Evolutionary conservation across 1,140 invertebrate genomes (phyloP).

Genomic region (Rhyacophila brunnea): DNA sequence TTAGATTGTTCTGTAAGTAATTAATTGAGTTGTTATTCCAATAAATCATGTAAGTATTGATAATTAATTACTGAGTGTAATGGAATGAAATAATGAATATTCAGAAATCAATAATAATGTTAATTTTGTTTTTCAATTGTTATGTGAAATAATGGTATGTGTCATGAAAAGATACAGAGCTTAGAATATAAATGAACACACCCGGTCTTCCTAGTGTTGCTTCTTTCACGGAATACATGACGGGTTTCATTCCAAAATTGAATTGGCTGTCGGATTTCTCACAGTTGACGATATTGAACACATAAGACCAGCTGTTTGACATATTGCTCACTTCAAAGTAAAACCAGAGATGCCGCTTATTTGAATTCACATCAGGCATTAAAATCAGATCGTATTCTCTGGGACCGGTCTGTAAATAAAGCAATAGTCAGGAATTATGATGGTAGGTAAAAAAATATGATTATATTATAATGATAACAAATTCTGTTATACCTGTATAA

Average conservation of each 20-base stretch:
- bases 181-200: no score
- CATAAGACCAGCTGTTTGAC: constrained; percentile 68
- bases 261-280: constrained; percentile 88
- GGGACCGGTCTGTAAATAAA: constrained; percentile 40
- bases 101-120: no score
- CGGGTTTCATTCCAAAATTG: constrained; percentile 89
- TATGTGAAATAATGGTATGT: no score
- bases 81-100: no score
- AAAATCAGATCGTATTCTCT: constrained; percentile 85
- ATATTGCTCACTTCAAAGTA: constrained; percentile 90
- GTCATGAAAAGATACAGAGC: no score
- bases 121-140: no score
- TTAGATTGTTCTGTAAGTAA: no score
- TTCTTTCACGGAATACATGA: constrained; percentile 82
- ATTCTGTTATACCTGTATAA: constrained; percentile 66
- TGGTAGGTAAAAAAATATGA: neutral
- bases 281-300: constrained; percentile 91
- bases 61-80: no score
- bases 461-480: constrained; percentile 1
- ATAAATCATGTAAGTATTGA: no score
- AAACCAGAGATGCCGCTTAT: constrained; percentile 86
- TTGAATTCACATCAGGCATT: constrained; percentile 82
- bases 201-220: constrained; percentile 62
- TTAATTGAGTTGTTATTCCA: no score
- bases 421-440: neutral